Evolutionary conservation across 2,888 invertebrate genomes (phyloP), one percentile per base, ranked within the genome.

Genomic region (Napeogenes inachia): DNA sequence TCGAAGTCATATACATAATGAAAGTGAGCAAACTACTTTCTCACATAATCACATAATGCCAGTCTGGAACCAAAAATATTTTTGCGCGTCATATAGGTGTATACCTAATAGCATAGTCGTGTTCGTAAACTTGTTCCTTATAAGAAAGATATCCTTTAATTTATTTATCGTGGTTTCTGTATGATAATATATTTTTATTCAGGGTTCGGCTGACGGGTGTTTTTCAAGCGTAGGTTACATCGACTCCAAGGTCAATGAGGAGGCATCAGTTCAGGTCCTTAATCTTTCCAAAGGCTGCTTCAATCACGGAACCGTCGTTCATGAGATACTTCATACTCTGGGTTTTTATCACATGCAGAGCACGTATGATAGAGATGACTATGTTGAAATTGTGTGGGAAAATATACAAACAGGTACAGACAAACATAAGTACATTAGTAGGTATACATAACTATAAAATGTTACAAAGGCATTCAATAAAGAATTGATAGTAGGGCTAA

Each of bases 341-440:
- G 96, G 96, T 0, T 96, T 96, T 80, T 95, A 94, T 78, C 96
- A 97, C 75, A 96, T 96, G 85, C 96, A 96, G 77, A 95, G 94
- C 74, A 92, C 95, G 32, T 92, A 93, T 13, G 94, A 96, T 80
- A 92, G 97, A 68, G 96, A 96, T 75, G 91, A 94, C 1, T 95
- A 91, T 77, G 94, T 97, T 1, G 91, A 91, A 68, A 95, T 96
- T 69, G 81, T 93, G 57, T 95, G 94, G 93, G 92, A 94, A 54
- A 96, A 96, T 75, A 94, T 95, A 56, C 80, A 83, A 70, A 73
- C 84, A 69, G 93, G 94, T 93, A 73, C 84, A 69, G 93, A 94
- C 93, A 74, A 70, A 67, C 13, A 47, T 42, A 53, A 13, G 33
- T 42, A 42, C 21, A 30, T 21, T 21, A 38, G 12, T 50, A n/a